phyloP scores from a whole-genome alignment of 2,888 invertebrate genomes.

The Eueremaeus valkanovi region DNA sequence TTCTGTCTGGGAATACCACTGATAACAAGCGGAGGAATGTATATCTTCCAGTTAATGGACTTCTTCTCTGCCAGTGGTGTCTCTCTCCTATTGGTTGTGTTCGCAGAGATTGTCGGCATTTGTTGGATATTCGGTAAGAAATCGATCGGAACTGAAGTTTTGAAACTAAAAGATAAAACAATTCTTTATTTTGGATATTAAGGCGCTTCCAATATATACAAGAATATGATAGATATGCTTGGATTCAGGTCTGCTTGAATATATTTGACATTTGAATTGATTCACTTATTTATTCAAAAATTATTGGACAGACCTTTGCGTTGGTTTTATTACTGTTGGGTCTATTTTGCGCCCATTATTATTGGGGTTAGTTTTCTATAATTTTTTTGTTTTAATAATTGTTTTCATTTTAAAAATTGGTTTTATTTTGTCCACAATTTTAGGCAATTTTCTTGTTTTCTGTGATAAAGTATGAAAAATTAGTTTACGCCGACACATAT shows the following conservation, averaged over 20 bases:
- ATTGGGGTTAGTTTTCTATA: slow-evolving; percentile 54
- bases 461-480: slow-evolving; percentile 70
- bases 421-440: background rate
- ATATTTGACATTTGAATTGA: background rate
- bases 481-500: slow-evolving; percentile 63
- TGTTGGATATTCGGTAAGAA: slow-evolving; percentile 73
- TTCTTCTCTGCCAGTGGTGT: slow-evolving; percentile 76
- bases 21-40: slow-evolving; percentile 83
- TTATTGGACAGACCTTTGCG: slow-evolving; percentile 63
- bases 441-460: slow-evolving; percentile 75
- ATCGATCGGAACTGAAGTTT: no score
- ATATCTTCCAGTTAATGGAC: slow-evolving; percentile 78
- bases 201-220: slow-evolving; percentile 63
- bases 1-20: slow-evolving; percentile 80
- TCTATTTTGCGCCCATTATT: slow-evolving; percentile 78
- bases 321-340: slow-evolving; percentile 81
- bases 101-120: slow-evolving; percentile 82
- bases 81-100: slow-evolving; percentile 82
- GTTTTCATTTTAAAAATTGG: no score
- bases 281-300: no score
- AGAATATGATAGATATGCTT: slow-evolving; percentile 76
- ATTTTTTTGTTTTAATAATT: no score
- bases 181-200: background rate
- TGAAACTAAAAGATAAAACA: background rate
- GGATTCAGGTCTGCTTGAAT: slow-evolving; percentile 58